phyloP scores from a whole-genome alignment of 2,888 invertebrate genomes.

The Spodoptera picta region DNA sequence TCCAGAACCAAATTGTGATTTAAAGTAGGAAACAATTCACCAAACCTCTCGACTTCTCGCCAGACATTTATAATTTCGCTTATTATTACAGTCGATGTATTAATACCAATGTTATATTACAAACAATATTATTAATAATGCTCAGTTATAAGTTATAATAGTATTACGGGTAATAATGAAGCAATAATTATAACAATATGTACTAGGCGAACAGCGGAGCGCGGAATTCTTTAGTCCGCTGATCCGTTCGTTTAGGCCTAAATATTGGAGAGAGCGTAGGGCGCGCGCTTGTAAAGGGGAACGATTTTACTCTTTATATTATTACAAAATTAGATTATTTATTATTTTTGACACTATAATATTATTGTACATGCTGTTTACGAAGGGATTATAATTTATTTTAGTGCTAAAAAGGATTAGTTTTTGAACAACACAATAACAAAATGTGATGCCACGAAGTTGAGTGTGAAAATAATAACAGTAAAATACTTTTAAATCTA shows the following conservation, averaged over 20 bases:
- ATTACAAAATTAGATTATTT: constrained; percentile 10
- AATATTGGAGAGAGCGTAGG: constrained; percentile 45
- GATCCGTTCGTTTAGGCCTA: constrained; percentile 61
- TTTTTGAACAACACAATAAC: background rate
- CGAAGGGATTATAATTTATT: constrained; percentile 10
- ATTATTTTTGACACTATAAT: constrained; percentile 1
- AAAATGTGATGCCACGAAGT: background rate
- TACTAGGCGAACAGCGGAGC: constrained; percentile 68
- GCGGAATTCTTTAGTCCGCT: constrained; percentile 35
- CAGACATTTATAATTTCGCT: constrained; percentile 7
- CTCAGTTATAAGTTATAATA: constrained; percentile 29
- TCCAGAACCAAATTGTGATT: no score
- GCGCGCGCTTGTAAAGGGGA: constrained; percentile 30
- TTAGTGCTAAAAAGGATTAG: background rate
- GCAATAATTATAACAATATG: constrained; percentile 58
- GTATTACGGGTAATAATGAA: constrained; percentile 40
- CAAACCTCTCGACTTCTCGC: constrained; percentile 1
- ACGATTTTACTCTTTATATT: constrained; percentile 10
- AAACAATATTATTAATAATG: constrained; percentile 20
- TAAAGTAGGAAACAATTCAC: no score
- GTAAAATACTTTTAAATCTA: no score
- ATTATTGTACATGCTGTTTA: constrained; percentile 6
- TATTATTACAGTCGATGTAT: constrained; percentile 1
- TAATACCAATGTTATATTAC: constrained; percentile 18
- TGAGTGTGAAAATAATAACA: no score